Conservation (phyloP, 2,113 vertebrate species). For the Daubentonia madagascariensis region DNA sequence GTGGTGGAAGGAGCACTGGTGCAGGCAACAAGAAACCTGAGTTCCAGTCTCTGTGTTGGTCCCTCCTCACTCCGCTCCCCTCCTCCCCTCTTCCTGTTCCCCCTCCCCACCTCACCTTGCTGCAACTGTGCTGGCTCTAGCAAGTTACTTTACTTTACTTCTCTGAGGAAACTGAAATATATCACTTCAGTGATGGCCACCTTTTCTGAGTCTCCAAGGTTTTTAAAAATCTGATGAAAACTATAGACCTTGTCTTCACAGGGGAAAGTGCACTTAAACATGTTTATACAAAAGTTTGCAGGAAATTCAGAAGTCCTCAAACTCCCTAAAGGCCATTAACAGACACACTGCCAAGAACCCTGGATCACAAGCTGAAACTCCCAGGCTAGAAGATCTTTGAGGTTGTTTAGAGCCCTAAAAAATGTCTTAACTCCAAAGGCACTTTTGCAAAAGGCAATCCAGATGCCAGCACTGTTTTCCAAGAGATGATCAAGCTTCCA, state of each 20-base stretch:
- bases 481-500: neutral
- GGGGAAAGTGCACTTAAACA: too few relatives aligned
- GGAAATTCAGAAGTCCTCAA: neutral
- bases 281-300: neutral
- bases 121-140: neutral
- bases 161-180: neutral
- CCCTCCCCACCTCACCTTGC: too few relatives aligned
- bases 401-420: neutral
- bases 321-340: neutral
- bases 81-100: rapidly evolving
- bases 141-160: neutral
- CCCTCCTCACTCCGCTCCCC: rapidly evolving
- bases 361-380: neutral
- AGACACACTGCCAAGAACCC: neutral
- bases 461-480: neutral
- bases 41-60: neutral
- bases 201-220: neutral
- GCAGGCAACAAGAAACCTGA: too few relatives aligned
- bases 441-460: neutral
- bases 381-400: neutral
- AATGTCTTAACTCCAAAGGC: neutral
- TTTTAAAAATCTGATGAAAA: neutral
- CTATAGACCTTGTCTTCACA: neutral
- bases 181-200: neutral
- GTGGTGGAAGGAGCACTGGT: neutral